Evolutionary conservation across 2,888 invertebrate genomes (phyloP), one percentile per base, ranked within the genome.

Genomic region (Drosophila flavopinicola): DNA sequence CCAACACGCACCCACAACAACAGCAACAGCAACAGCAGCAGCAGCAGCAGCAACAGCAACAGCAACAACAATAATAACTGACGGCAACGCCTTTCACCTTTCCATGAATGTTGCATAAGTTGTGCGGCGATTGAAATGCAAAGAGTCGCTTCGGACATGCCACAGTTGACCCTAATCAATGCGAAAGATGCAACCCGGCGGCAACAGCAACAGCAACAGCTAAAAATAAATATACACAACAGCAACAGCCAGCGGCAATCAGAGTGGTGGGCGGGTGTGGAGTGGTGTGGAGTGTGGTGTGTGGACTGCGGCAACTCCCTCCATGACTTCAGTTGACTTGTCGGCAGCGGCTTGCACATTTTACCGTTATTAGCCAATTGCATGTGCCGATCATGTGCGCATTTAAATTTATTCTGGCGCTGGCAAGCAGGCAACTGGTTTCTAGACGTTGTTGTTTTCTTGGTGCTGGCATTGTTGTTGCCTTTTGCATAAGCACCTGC

Each of bases 351-450:
- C 64, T 30, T 65, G 54, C 58, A 56, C 69, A 75, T 74, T 78
- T 78, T 66, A 82, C 82, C 73, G 82, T 79, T 82, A 80, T 80
- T 78, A 66, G 73, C 84, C 84, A 80, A 80, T 76, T 70, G 56
- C 73, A 75, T 45, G 67, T 64, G 75, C 60, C 63, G 67, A 67
- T 73, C 73, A 71, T 61, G 66, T 64, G 83, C 61, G 74, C 83
- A 75, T 74, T 83, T 66, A 56, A 82, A 78, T 84, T 76, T 66
- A 82, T 82, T 82, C 82, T 84, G 80, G 75, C 82, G 51, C 69
- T 47, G 45, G 49, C 57, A 53, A 25, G 48, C 66, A 47, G 29
- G 30, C 56, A 75, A 75, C 78, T 67, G 75, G 75, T 70, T 79
- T 75, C 38, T n/a, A 20, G 11, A 56, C 33, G 33, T n/a, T 52